Conservation (phyloP, 1,140 invertebrate genomes). For the Caenorhabditis inopinata region DNA sequence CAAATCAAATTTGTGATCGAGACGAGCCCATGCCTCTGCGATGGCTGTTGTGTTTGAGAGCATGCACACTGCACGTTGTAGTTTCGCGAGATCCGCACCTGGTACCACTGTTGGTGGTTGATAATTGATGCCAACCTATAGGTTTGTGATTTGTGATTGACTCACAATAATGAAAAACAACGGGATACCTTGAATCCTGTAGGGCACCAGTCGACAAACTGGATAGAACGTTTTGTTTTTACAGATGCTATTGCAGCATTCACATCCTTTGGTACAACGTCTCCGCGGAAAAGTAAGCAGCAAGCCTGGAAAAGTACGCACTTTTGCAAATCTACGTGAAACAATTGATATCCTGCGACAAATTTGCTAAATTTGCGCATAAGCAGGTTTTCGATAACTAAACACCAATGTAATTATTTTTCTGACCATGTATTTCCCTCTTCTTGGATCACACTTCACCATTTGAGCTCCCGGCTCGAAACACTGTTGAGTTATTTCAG, state of each 20-base stretch:
- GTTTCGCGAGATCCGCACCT: conserved; percentile 64
- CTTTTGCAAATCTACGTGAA: too few relatives aligned
- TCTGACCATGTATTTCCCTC: conserved; percentile 51
- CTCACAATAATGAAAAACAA: background rate
- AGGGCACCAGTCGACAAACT: conserved; percentile 70
- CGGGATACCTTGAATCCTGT: conserved; percentile 66
- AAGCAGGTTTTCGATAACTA: too few relatives aligned
- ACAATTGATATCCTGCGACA: too few relatives aligned
- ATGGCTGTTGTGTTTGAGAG: conserved; percentile 78
- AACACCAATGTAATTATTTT: background rate
- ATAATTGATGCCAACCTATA: conserved; percentile 62
- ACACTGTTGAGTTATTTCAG: conserved; percentile 63
- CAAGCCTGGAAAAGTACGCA: conserved; percentile 65
- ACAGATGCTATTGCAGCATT: conserved; percentile 67
- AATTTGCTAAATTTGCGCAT: too few relatives aligned
- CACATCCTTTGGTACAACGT: conserved; percentile 70
- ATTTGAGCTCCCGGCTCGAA: conserved; percentile 64
- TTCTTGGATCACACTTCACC: conserved; percentile 63
- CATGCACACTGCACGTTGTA: conserved; percentile 71
- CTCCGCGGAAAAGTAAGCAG: conserved; percentile 69
- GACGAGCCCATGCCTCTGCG: conserved; percentile 74
- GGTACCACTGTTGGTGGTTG: conserved; percentile 63
- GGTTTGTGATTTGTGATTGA: conserved; percentile 12
- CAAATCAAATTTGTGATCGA: conserved; percentile 75
- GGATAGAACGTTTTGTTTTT: conserved; percentile 68